Evolutionary conservation across 2,888 invertebrate species (phyloP).

Genomic region (Ischnus inquisitorius): DNA sequence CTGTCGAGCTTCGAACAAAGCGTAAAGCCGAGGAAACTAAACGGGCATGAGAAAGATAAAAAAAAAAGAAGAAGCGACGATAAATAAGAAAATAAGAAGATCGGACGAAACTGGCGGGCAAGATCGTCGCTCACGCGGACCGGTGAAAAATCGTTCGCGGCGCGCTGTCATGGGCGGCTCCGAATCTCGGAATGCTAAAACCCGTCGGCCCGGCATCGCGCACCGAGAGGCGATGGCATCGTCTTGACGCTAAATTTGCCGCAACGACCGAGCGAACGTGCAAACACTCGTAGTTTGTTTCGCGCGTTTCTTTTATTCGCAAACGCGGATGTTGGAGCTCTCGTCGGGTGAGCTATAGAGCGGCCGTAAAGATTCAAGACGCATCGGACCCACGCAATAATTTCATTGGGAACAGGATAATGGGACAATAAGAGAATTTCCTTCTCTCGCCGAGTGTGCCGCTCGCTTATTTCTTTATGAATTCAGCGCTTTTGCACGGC

Average conservation of each 20-base stretch:
- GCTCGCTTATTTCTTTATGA: not conserved
- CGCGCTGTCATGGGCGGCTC: constrained; percentile 21
- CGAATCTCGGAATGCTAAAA: constrained; percentile 37
- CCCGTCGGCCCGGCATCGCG: not conserved
- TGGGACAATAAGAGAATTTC: constrained; percentile 12
- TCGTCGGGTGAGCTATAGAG: constrained; percentile 24
- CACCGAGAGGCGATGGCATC: constrained; percentile 8
- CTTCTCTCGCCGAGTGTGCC: not conserved
- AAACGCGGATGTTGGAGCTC: constrained; percentile 19
- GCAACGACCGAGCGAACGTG: constrained; percentile 52
- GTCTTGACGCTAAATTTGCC: constrained; percentile 55
- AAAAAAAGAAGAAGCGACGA: constrained; percentile 7
- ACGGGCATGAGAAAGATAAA: not conserved
- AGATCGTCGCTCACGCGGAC: constrained; percentile 44
- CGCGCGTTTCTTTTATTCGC: constrained; percentile 21
- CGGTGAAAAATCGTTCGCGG: constrained; percentile 49
- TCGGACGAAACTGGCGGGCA: not conserved
- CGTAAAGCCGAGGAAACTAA: constrained; percentile 9
- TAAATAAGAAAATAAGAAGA: constrained; percentile 14
- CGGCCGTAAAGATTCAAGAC: constrained; percentile 36
- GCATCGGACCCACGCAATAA: not conserved
- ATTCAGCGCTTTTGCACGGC: not conserved
- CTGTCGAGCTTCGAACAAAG: constrained; percentile 32
- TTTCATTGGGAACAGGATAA: constrained; percentile 19
- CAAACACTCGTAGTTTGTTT: constrained; percentile 18